Evolutionary conservation across 2,797 vertebrate species (phyloP).

Genomic region (Vespertilio murinus): DNA sequence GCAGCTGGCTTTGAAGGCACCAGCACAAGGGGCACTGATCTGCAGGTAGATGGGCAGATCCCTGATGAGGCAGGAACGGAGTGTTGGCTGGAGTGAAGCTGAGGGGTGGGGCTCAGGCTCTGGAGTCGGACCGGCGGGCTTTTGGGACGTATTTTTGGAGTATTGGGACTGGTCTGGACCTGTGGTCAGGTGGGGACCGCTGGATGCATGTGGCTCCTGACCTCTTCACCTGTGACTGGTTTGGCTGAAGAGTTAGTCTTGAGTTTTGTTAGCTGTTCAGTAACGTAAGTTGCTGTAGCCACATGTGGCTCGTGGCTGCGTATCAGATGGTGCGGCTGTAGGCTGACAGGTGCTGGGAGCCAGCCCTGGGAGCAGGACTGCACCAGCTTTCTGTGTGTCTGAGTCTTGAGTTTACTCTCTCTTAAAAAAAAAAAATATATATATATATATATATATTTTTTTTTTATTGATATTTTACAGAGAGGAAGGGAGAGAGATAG

Average conservation of each 20-base stretch:
- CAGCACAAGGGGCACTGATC: neutral
- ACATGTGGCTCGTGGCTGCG: neutral
- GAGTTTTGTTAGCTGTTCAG: neutral
- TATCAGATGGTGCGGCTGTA: no score
- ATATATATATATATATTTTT: no score
- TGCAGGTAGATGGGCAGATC: fast-evolving
- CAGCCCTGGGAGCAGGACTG: neutral
- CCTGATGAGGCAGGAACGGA: neutral
- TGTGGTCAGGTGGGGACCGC: neutral
- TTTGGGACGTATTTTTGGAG: no score
- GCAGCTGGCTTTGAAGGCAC: neutral
- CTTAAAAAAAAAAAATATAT: no score
- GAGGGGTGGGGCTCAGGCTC: no score
- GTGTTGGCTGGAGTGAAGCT: fast-evolving
- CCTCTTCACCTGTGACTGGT: neutral
- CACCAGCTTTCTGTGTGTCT: neutral
- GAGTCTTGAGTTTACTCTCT: neutral
- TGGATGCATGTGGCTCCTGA: neutral
- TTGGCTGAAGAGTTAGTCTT: neutral
- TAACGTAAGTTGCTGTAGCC: neutral
- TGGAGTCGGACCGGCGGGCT: neutral
- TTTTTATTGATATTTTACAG: no score
- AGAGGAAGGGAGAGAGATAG: no score
- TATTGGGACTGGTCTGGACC: neutral
- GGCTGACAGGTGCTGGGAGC: neutral